These are phyloP conservation scores for Volucella inanis DNA, from an alignment of 2,888 invertebrate genomes.

Conservation along the genomic window DNA sequence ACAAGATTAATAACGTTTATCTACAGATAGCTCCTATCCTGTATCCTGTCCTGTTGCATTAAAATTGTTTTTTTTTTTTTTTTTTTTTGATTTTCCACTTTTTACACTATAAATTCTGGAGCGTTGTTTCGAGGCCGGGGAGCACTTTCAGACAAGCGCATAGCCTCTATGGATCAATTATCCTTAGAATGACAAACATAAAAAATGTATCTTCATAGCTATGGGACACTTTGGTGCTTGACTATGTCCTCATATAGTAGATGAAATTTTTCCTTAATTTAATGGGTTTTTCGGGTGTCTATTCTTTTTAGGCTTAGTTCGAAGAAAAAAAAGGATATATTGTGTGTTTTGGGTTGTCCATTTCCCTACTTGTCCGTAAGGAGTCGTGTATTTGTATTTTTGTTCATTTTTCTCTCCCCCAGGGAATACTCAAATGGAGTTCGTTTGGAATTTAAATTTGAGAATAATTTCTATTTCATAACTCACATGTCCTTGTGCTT, in stretches of 20 bases:
- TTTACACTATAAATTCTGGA: constrained; percentile 8
- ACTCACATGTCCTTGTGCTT: constrained; percentile 25
- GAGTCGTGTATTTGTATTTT: background rate
- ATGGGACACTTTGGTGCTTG: constrained; percentile 4
- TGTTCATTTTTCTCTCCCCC: background rate
- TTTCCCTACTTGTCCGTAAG: background rate
- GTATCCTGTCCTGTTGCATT: constrained; percentile 36
- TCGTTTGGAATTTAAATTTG: constrained; percentile 37
- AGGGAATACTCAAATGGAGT: constrained; percentile 23
- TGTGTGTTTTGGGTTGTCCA: constrained; percentile 8
- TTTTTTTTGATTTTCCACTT: too few species aligned
- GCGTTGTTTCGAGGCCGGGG: constrained; percentile 8
- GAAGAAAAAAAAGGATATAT: constrained; percentile 6
- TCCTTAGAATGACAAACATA: constrained; percentile 16
- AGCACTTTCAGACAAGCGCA: constrained; percentile 10
- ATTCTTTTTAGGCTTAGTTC: background rate
- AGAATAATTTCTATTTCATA: background rate
- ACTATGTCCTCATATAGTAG: background rate
- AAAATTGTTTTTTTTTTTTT: background rate
- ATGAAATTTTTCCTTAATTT: constrained; percentile 14
- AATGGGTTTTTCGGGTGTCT: constrained; percentile 43
- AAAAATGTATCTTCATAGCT: constrained; percentile 17
- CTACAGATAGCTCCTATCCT: background rate
- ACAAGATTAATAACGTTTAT: constrained; percentile 47
- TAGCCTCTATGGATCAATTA: constrained; percentile 50